These are phyloP conservation scores for Danionella cerebrum DNA, from an alignment of 2,113 vertebrate species.

Conservation along the genomic window DNA sequence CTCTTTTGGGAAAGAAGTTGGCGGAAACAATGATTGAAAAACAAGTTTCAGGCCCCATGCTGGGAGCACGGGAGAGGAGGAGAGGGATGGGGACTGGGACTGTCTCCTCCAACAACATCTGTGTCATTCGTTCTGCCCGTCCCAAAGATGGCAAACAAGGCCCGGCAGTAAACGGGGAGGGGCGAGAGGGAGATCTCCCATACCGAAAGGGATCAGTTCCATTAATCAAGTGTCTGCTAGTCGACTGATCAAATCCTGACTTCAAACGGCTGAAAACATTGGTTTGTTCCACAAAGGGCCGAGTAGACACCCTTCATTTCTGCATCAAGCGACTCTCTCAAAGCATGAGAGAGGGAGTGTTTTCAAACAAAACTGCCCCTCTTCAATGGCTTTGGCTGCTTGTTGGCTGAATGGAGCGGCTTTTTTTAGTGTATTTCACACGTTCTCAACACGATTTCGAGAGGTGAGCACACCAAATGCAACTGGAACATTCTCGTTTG, in stretches of 20 bases:
- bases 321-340: conserved; percentile 25
- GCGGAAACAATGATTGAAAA: conserved; percentile 66
- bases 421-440: conserved; percentile 43
- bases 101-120: conserved; percentile 69
- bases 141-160: conserved; percentile 50
- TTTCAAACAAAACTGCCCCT: conserved; percentile 61
- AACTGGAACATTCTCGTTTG: conserved; percentile 41
- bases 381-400: conserved; percentile 50
- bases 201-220: conserved; percentile 43
- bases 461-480: conserved; percentile 1
- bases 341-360: conserved; percentile 38
- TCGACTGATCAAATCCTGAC: conserved; percentile 36
- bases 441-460: conserved; percentile 8
- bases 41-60: conserved; percentile 74
- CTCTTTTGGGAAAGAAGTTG: conserved; percentile 51
- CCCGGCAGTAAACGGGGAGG: conserved; percentile 27
- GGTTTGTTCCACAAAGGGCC: not conserved
- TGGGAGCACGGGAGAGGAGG: conserved; percentile 59
- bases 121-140: conserved; percentile 65
- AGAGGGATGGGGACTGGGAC: conserved; percentile 56
- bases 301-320: conserved; percentile 14
- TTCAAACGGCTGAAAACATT: conserved; percentile 8
- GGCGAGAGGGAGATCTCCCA: conserved; percentile 45
- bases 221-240: conserved; percentile 51
- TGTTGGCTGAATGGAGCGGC: conserved; percentile 28